A percentile compares a stretch with the other conserved stretches of the same genome.
These are phyloP conservation scores for Kryptolebias marmoratus DNA, from an alignment of 2,113 vertebrate species.

Conservation along the genomic window DNA sequence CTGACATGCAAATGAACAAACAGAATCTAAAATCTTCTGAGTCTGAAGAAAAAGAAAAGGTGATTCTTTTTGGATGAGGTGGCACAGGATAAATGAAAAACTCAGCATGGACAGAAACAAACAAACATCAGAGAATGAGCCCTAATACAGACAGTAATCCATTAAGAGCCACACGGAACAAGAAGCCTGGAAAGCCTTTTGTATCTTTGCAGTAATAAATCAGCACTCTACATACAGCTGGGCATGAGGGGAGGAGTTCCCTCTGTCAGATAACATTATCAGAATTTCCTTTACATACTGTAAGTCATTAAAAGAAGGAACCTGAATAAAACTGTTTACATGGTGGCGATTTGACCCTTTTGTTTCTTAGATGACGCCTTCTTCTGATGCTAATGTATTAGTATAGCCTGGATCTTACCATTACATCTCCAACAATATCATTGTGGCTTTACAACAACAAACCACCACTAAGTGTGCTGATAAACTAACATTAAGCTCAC, in stretches of 20 bases:
- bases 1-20: neutral
- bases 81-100: too few species aligned
- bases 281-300: conserved; percentile 36
- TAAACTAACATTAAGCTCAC: conserved; percentile 48
- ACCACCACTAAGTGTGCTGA: conserved; percentile 31
- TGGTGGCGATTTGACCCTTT: conserved; percentile 48
- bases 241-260: conserved; percentile 16
- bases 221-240: too few species aligned
- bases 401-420: conserved; percentile 13
- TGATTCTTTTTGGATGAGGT: too few species aligned
- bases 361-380: conserved; percentile 4
- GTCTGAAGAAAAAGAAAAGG: too few species aligned
- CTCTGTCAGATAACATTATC: conserved; percentile 28
- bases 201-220: too few species aligned
- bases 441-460: conserved; percentile 48
- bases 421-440: conserved; percentile 60
- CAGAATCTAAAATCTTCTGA: too few species aligned
- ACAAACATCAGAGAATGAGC: too few species aligned
- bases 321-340: conserved; percentile 48
- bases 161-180: too few species aligned
- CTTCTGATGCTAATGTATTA: too few species aligned
- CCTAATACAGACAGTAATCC: too few species aligned
- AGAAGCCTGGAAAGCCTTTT: too few species aligned
- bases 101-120: too few species aligned
- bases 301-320: conserved; percentile 51